phyloP scores from a whole-genome alignment of 2,797 vertebrate genomes.

The Tenualosa ilisha region DNA sequence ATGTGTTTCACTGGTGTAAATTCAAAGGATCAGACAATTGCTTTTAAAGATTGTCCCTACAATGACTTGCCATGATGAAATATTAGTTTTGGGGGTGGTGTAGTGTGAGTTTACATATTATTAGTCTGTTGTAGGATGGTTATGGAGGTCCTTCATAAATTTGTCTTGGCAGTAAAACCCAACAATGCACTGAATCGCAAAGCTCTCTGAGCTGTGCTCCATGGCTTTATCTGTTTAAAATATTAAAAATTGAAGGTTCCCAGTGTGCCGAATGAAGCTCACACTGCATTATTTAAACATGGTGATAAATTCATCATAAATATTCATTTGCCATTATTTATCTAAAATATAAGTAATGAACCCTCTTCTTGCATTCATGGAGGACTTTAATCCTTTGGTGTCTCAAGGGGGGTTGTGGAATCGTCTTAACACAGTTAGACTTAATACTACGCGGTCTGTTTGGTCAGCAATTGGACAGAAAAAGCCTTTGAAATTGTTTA shows the following conservation, averaged over 20 bases:
- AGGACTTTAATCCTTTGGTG: slow-evolving; percentile 42
- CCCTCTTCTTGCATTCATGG: slow-evolving; percentile 38
- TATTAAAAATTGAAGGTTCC: slow-evolving; percentile 36
- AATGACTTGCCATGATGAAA: slow-evolving; percentile 7
- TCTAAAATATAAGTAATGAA: slow-evolving; percentile 52
- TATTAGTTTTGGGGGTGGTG: neutral
- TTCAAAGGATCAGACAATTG: neutral
- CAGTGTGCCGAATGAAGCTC: slow-evolving; percentile 35
- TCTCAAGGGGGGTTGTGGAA: slow-evolving; percentile 32
- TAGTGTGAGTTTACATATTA: neutral
- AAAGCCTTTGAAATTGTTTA: slow-evolving; percentile 23
- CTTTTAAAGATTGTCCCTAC: neutral
- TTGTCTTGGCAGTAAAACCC: neutral
- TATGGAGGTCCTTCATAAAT: neutral
- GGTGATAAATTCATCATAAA: slow-evolving; percentile 51
- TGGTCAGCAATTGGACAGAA: neutral
- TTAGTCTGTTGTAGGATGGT: slow-evolving; percentile 6
- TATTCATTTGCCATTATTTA: slow-evolving; percentile 54
- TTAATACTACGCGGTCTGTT: slow-evolving; percentile 11
- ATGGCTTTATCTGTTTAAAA: slow-evolving; percentile 26
- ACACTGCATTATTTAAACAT: slow-evolving; percentile 43
- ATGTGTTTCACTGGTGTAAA: neutral
- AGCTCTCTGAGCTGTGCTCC: neutral
- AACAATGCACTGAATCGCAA: neutral
- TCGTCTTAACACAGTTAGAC: slow-evolving; percentile 39